phyloP scores from a whole-genome alignment of 2,888 invertebrate species.

The Drosophila eohydei region DNA sequence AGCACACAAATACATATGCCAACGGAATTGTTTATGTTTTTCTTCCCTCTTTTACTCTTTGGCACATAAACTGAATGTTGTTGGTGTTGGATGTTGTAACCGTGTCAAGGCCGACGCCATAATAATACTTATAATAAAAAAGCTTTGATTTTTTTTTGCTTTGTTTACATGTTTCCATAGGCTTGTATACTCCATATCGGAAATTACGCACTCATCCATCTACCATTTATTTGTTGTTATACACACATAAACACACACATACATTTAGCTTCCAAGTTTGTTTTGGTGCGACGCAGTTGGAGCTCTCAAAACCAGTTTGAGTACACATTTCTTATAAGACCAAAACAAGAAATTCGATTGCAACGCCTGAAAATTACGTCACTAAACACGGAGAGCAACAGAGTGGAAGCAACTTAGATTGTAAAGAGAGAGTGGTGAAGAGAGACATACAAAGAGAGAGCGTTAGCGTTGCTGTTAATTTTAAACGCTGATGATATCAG shows the following conservation, averaged over 20 bases:
- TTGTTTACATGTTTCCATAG: constrained; percentile 52
- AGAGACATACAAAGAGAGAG: background rate
- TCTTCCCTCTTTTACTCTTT: constrained; percentile 29
- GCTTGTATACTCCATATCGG: constrained; percentile 18
- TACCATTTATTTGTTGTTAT: constrained; percentile 7
- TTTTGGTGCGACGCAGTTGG: constrained; percentile 74
- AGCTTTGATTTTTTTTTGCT: constrained; percentile 27
- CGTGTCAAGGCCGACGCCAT: constrained; percentile 71
- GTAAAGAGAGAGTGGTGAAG: constrained; percentile 8
- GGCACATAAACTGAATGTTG: constrained; percentile 20
- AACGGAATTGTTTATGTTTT: constrained; percentile 51
- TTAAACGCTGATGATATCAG: constrained; percentile 34
- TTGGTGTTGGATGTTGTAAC: constrained; percentile 64
- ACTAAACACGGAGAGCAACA: constrained; percentile 21
- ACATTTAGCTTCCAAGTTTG: constrained; percentile 47
- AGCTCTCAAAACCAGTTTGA: constrained; percentile 66
- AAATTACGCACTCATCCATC: constrained; percentile 51
- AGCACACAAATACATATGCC: constrained; percentile 3
- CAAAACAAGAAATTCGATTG: constrained; percentile 63
- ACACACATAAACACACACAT: background rate
- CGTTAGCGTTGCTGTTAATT: constrained; percentile 17
- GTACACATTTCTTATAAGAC: constrained; percentile 67
- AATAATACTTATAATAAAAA: constrained; percentile 13
- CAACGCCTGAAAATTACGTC: constrained; percentile 66
- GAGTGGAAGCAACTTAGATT: background rate